A percentile compares a stretch with the other conserved stretches of the same genome.
Evolutionary conservation across 2,888 invertebrate genomes (phyloP).

Genomic region (Drosophila lacicola): DNA sequence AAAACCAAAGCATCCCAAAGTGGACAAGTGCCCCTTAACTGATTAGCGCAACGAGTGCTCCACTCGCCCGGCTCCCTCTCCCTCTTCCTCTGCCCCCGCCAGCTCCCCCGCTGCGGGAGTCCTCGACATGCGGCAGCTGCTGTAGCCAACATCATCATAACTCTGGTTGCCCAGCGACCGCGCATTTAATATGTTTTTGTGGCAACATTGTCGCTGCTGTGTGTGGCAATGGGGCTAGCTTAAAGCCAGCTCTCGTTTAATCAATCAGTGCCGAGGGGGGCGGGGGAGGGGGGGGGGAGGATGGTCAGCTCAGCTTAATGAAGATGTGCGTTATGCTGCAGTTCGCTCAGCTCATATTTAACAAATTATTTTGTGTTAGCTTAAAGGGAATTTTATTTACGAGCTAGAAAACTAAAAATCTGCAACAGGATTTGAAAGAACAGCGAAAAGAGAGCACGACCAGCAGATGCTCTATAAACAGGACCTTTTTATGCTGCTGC

Average conservation of each 20-base stretch:
- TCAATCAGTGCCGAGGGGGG: neutral
- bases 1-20: conserved; percentile 77
- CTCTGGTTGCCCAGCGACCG: conserved; percentile 15
- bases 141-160: conserved; percentile 10
- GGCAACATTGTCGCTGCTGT: conserved; percentile 31
- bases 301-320: neutral
- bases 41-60: conserved; percentile 67
- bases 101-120: neutral
- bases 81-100: neutral
- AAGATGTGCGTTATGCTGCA: too few relatives aligned
- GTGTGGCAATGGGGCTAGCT: conserved; percentile 2
- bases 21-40: conserved; percentile 75
- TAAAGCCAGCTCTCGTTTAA: neutral
- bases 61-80: neutral
- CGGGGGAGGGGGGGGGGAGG: neutral
- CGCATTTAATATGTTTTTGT: conserved; percentile 39
- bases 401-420: neutral
- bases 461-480: too few relatives aligned
- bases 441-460: too few relatives aligned
- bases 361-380: neutral
- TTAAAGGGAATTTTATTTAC: neutral
- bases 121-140: conserved; percentile 2
- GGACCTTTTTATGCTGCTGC: too few relatives aligned
- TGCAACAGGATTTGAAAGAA: too few relatives aligned
- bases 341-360: too few relatives aligned